phyloP scores from a whole-genome alignment of 2,888 invertebrate genomes.

The Hanleya hanleyi region DNA sequence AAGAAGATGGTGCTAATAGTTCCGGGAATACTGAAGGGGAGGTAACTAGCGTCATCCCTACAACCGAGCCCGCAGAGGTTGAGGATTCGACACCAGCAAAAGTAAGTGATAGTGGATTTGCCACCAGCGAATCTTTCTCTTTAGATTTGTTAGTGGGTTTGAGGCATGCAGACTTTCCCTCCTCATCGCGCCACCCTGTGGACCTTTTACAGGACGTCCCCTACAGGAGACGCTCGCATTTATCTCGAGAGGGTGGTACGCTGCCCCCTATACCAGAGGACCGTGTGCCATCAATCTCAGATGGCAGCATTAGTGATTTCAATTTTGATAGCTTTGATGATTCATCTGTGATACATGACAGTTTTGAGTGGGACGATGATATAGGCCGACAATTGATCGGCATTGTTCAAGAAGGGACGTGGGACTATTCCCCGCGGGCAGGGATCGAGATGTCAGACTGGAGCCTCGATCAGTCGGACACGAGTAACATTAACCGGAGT shows the following conservation, averaged over 20 bases:
- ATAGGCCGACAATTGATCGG: slow-evolving; percentile 59
- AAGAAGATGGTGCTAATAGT: too few species aligned
- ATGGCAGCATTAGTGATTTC: slow-evolving; percentile 36
- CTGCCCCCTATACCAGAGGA: slow-evolving; percentile 54
- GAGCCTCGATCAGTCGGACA: neutral
- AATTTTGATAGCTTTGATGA: slow-evolving; percentile 51
- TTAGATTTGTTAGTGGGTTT: slow-evolving; percentile 1
- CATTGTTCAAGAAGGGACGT: slow-evolving; percentile 33
- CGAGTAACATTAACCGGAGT: neutral
- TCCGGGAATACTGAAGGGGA: too few species aligned
- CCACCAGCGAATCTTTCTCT: neutral
- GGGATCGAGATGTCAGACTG: neutral
- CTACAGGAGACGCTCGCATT: neutral
- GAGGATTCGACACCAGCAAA: neutral
- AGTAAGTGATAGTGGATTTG: slow-evolving; percentile 6
- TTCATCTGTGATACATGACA: slow-evolving; percentile 42
- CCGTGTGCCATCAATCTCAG: neutral
- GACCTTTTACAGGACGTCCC: neutral
- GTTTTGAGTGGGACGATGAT: slow-evolving; percentile 67
- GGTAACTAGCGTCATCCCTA: too few species aligned
- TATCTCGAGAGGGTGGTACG: neutral
- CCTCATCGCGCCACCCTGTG: neutral
- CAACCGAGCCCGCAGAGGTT: neutral
- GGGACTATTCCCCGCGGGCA: neutral
- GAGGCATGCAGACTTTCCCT: neutral